Base-by-base conservation (phyloP, 2,888 invertebrate genomes). In the Tanaodytes sp. region DNA sequence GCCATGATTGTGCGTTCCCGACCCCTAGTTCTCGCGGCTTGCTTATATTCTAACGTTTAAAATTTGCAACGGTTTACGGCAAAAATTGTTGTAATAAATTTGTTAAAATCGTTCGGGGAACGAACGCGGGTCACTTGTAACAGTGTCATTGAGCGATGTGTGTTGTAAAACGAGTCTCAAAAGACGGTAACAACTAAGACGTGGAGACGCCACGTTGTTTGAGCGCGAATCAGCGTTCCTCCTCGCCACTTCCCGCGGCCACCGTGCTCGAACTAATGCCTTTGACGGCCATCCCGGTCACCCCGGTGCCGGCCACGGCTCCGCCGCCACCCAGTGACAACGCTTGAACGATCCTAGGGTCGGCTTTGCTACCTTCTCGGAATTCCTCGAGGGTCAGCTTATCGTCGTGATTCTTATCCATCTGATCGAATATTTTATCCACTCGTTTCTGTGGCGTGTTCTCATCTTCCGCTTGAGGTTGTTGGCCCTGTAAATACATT, bases 361-460 rank as follows among this genome's bases (percentile, higher is more conserved):
- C 98, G 59, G 97, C 97, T 88, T 98, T 98, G 87, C 97, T 96
- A 75, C 97, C 97, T 87, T 97, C 97, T 80, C 96, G 91, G 88
- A 97, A 97, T 86, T 98, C 97, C 82, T 98, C 98, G 77, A 97
- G 89, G 40, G 97, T 97, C 77, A 98, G 89, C 79, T 94, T 91
- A 87, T 98, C 97, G 86, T 98, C 98, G 87, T 97, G 96, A 86
- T 98, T 97, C 88, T 94, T 98, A 87, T 98, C 98, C 97, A 97
- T 96, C 85, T 97, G 97, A 86, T 96, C 96, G 88, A 98, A 98
- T 84, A 98, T 98, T 87, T 97, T 96, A 87, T 98, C 97, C 73
- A 98, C 98, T 82, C 97, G 90, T 85, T 97, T 97, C 86, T 97
- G 95, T 12, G 95, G 95, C 72, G 95, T 95, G 85, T 95, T 95